Evolutionary conservation across 2,888 invertebrate genomes (phyloP), one percentile per base, ranked within the genome.

Genomic region (Dynastes grantii): DNA sequence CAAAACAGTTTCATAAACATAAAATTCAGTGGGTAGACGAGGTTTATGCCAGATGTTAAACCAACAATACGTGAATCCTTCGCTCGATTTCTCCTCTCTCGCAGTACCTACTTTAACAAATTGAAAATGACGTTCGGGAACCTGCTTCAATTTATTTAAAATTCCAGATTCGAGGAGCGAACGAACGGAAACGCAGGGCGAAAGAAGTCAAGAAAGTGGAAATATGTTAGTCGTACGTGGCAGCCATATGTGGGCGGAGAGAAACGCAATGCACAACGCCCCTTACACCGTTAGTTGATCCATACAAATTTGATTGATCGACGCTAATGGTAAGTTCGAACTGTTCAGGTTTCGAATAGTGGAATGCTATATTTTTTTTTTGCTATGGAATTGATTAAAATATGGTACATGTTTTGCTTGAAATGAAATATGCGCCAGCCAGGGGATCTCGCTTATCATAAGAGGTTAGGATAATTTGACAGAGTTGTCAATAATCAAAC

Each of bases 31-130:
- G 11, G 61, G 61, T 61, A 29, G 55, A 55, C 61, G 61, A 22
- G 29, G 29, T 61, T 61, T 61, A 29, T 29, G 22, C 67, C 67
- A 45, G 67, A 67, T 67, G 67, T 67, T 67, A 67, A 67, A 67
- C 16, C 67, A 67, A 67, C 67, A 45, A 45, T 29, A 67, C 67
- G 45, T 67, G 67, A 67, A 67, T 37, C 67, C 61, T 4, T 11
- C 61, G 61, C 9, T 29, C 61, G 29, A 61, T 61, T 61, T 61
- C 27, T 29, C 13, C 6, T 22, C 22, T 61, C 29, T 29, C 61
- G 22, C 29, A 61, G 29, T 29, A 61, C n/a, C 55, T 55, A 55
- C 55, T 55, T n/a, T 55, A 55, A 55, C 55, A 55, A 55, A 55
- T 55, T 55, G 55, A 55, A 55, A 55, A 55, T 3, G 55, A 22